phyloP scores from a whole-genome alignment of 2,888 invertebrate species.

The Belgica antarctica region DNA sequence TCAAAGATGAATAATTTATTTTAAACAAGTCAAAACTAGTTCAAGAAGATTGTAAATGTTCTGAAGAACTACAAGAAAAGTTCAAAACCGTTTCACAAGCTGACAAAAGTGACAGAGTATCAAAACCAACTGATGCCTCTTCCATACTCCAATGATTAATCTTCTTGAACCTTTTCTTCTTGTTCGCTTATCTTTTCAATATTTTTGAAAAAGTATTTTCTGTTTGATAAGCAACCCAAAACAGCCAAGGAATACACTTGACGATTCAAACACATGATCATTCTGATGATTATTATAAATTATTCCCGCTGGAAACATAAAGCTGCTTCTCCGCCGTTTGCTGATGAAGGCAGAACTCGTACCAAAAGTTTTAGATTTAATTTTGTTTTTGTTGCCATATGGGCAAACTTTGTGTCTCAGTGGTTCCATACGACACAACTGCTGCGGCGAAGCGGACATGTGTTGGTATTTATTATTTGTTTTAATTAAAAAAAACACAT shows the following conservation, averaged over 20 bases:
- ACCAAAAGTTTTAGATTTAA: slow-evolving; percentile 8
- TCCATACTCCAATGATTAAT: no score
- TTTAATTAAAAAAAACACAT: slow-evolving; percentile 23
- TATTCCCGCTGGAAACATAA: slow-evolving; percentile 25
- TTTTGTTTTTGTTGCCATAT: slow-evolving; percentile 14
- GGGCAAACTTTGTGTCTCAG: neutral
- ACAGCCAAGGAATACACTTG: no score
- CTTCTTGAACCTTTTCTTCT: no score
- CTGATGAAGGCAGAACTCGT: neutral
- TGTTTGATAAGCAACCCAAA: slow-evolving; percentile 9
- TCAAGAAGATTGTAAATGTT: no score
- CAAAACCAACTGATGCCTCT: no score
- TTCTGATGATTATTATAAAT: slow-evolving; percentile 31
- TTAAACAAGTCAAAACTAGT: no score
- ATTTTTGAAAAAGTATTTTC: neutral
- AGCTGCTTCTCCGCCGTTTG: neutral
- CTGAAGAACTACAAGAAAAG: no score
- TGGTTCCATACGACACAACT: no score
- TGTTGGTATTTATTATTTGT: slow-evolving; percentile 5
- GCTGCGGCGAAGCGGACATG: no score
- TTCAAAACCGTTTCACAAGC: no score
- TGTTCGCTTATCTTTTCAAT: neutral
- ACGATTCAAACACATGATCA: neutral
- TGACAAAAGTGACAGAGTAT: no score
- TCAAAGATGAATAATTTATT: no score